These are phyloP conservation scores for Danio tinwini DNA, from an alignment of 2,797 vertebrate species.

Conservation along the genomic window DNA sequence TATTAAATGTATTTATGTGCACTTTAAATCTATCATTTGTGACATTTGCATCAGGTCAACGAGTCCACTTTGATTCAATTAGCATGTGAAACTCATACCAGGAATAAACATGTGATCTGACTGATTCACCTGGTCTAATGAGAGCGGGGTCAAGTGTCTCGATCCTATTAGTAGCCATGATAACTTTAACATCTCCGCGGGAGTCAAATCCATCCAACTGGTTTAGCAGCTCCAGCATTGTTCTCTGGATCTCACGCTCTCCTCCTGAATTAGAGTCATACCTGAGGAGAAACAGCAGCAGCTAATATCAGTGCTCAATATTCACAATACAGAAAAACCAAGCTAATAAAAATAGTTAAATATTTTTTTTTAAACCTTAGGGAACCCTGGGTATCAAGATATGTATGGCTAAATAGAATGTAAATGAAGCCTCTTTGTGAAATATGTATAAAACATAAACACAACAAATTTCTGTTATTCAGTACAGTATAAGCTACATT, in stretches of 20 bases:
- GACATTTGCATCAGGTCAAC: neutral
- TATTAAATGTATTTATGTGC: neutral
- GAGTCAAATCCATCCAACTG: slow-evolving; percentile 98
- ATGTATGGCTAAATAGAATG: no score
- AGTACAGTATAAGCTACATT: no score
- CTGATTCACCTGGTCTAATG: slow-evolving; percentile 90
- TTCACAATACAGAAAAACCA: neutral
- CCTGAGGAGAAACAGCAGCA: slow-evolving; percentile 68
- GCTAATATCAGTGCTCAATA: neutral
- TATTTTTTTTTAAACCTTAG: no score
- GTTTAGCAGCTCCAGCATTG: slow-evolving; percentile 97
- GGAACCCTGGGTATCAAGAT: no score
- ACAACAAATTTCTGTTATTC: no score
- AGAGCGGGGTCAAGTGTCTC: slow-evolving; percentile 96
- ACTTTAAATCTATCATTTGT: slow-evolving; percentile 2
- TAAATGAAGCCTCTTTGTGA: no score
- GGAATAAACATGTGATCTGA: neutral
- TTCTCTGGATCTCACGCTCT: slow-evolving; percentile 95
- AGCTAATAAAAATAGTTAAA: no score
- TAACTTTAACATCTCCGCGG: slow-evolving; percentile 95
- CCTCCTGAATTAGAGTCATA: slow-evolving; percentile 98
- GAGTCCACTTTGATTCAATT: slow-evolving; percentile 4
- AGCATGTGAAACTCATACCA: slow-evolving; percentile 8
- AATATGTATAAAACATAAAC: no score
- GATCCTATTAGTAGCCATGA: slow-evolving; percentile 98